phyloP scores from a whole-genome alignment of 1,140 invertebrate genomes.

The Elysia chlorotica region DNA sequence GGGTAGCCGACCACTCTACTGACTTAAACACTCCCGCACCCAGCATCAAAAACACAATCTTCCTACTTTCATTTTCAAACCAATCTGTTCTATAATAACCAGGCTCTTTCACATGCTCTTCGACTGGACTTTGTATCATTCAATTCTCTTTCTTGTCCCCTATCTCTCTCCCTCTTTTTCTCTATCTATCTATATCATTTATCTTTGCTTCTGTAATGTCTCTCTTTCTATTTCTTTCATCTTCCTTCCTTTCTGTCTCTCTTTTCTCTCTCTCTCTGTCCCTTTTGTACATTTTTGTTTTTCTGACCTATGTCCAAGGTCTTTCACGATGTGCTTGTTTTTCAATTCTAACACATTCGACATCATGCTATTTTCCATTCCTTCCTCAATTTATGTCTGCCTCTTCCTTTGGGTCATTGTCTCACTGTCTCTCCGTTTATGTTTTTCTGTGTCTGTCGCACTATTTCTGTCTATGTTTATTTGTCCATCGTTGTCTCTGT shows the following conservation, averaged over 20 bases:
- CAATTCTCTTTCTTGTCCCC: background rate
- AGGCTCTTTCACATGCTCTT: too few relatives aligned
- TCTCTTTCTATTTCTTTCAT: too few relatives aligned
- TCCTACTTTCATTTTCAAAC: too few relatives aligned
- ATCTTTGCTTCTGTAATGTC: background rate
- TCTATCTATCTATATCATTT: too few relatives aligned
- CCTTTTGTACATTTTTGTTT: background rate
- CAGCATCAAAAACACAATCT: too few relatives aligned
- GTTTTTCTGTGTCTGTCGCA: slow-evolving; percentile 7
- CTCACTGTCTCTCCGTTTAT: slow-evolving; percentile 3
- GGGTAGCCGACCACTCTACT: too few relatives aligned
- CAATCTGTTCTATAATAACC: too few relatives aligned
- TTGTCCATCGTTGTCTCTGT: slow-evolving; percentile 9
- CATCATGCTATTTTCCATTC: background rate
- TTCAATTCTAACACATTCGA: background rate
- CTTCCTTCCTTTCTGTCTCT: background rate
- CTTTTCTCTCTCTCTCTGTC: background rate
- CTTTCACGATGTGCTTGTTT: background rate
- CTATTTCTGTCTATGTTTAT: background rate
- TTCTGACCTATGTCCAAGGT: too few relatives aligned
- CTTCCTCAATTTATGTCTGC: background rate
- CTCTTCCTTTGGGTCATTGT: background rate
- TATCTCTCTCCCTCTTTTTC: too few relatives aligned
- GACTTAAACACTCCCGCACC: too few relatives aligned
- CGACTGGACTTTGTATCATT: too few relatives aligned